Percentiles rank a stretch among this genome's conserved stretches.
phyloP scores from a whole-genome alignment of 2,113 vertebrate genomes.

The Channa argus region DNA sequence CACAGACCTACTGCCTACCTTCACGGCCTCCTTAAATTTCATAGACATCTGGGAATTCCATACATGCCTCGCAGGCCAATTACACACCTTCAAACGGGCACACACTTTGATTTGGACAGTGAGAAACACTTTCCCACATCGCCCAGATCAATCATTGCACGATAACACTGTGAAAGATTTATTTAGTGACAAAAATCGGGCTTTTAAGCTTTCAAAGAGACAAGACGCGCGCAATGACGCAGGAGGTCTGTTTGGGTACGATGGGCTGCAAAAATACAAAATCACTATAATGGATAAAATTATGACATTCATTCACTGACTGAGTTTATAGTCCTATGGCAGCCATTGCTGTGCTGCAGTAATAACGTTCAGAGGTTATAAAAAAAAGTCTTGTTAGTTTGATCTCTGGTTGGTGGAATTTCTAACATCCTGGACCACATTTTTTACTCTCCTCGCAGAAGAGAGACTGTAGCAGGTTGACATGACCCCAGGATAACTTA shows the following conservation, averaged over 20 bases:
- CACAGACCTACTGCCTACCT: conserved; percentile 71
- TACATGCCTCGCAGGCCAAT: conserved; percentile 93
- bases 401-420: background rate
- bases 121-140: conserved; percentile 80
- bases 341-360: background rate
- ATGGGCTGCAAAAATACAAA: no score
- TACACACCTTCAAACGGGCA: conserved; percentile 94
- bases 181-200: conserved; percentile 45
- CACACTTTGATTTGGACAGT: conserved; percentile 87
- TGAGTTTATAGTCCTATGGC: no score
- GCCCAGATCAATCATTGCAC: conserved; percentile 53
- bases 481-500: conserved; percentile 45
- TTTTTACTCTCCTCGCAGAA: background rate
- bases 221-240: background rate
- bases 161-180: conserved; percentile 38
- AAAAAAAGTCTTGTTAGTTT: background rate
- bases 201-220: background rate
- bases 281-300: no score
- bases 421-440: background rate
- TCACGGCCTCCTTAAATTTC: conserved; percentile 91
- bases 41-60: conserved; percentile 98
- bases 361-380: background rate
- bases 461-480: conserved; percentile 39
- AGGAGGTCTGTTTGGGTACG: no score
- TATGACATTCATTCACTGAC: no score